These are phyloP conservation scores for Smittia aterrima DNA, from an alignment of 2,888 invertebrate genomes.

Conservation along the genomic window DNA sequence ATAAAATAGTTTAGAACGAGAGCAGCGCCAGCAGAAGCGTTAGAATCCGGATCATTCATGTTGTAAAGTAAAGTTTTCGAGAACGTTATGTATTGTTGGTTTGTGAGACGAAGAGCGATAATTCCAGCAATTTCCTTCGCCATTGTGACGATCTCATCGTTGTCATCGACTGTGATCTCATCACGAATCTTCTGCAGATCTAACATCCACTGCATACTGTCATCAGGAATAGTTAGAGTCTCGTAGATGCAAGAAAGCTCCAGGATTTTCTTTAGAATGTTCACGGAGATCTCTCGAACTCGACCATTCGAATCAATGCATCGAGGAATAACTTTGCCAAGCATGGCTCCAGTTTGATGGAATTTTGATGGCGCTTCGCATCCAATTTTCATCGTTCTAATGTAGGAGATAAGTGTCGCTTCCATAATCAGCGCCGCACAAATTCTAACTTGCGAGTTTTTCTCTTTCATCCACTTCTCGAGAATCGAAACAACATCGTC, in stretches of 20 bases:
- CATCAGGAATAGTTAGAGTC: slow-evolving; percentile 61
- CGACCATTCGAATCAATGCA: slow-evolving; percentile 73
- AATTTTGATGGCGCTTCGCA: slow-evolving; percentile 73
- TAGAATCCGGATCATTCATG: slow-evolving; percentile 65
- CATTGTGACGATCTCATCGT: slow-evolving; percentile 63
- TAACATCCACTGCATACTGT: slow-evolving; percentile 59
- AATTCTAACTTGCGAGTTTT: slow-evolving; percentile 67
- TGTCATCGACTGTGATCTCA: slow-evolving; percentile 65
- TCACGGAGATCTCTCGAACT: slow-evolving; percentile 71
- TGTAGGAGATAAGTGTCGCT: slow-evolving; percentile 57
- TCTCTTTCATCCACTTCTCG: slow-evolving; percentile 66
- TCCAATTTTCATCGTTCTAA: slow-evolving; percentile 69
- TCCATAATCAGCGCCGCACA: slow-evolving; percentile 55
- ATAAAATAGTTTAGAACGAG: slow-evolving; percentile 70
- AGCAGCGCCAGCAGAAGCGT: slow-evolving; percentile 69
- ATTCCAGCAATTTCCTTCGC: slow-evolving; percentile 65
- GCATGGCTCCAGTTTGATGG: slow-evolving; percentile 68
- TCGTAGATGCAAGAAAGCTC: slow-evolving; percentile 72
- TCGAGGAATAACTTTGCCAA: slow-evolving; percentile 72
- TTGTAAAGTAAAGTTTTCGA: slow-evolving; percentile 67
- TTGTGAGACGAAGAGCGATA: slow-evolving; percentile 68
- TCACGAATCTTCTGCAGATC: slow-evolving; percentile 60
- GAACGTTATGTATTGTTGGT: slow-evolving; percentile 66
- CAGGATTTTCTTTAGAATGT: slow-evolving; percentile 68
- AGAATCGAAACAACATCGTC: slow-evolving; percentile 68